Evolutionary conservation across 1,140 invertebrate genomes (phyloP), one percentile per base, ranked within the genome.

Genomic region (Zelostemma sp.): DNA sequence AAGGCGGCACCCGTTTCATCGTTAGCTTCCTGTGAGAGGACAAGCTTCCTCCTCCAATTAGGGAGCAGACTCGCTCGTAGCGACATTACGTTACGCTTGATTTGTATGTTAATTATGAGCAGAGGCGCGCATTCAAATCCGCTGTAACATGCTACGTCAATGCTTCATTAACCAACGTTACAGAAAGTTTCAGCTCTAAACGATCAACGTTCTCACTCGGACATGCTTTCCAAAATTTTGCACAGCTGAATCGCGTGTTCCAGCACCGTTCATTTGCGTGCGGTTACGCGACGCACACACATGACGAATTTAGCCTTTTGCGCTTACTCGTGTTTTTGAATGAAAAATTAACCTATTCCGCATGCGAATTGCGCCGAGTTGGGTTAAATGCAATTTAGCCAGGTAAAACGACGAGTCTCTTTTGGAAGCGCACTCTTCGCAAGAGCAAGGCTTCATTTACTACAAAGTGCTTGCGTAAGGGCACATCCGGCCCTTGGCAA

Each of bases 71-170:
- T 40, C 21, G 33, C 35, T n/a, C 38, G 33, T 18, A 58, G 43
- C 28, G 48, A 49, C 51, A 57, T 61, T 61, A 48, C 57, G 53
- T 73, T 55, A 65, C 57, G 68, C 72, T 77, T 75, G 76, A 77
- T 79, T 78, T 79, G 76, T 78, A 71, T 77, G 78, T 78, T 80
- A 79, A 80, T 80, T 80, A 80, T 62, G 57, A 54, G 60, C 48
- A 65, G 58, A 75, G 72, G 75, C 58, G 57, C 66, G 71, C 63
- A 73, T 55, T 59, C 53, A 54, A 17, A 48, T 11, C 2, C 9
- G 9, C 51, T 47, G 59, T 38, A 43, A 54, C 63, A 4, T 33
- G 41, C 66, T 68, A 57, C 68, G 78, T 76, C 74, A 80, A 79
- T 78, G 76, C 74, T 78, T 79, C 76, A 79, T 80, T 74, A 80